Base-by-base conservation (phyloP, 2,888 invertebrate species). In the Epistrophe grossulariae region DNA sequence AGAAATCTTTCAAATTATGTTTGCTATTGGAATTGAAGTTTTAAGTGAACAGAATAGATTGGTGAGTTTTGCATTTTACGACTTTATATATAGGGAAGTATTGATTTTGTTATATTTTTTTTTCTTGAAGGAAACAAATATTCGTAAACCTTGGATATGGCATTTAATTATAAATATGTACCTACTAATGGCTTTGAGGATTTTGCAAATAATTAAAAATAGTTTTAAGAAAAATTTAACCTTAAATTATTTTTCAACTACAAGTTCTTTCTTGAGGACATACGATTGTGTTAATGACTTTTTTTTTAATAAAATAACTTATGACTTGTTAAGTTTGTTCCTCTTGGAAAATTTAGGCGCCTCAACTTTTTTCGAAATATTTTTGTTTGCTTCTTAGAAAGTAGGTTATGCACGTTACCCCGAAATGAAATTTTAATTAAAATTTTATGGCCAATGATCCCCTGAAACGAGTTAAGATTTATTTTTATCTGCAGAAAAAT, bases 1-100 rank as follows among this genome's bases (percentile, higher is more conserved):
- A 72, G 62, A 52, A 71, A 62, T 17, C 55, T 70, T 70, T 70
- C 70, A 55, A 70, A 70, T 70, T 55, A 70, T 73, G 48, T 74
- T 62, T 45, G 40, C 55, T 50, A 78, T 85, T 28, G 71, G 40
- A 70, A 55, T 66, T 35, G 60, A 35, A 35, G 19, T 5, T n/a
- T n/a, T 38, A 60, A 60, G 4, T 24, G 40, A 79, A 72, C 31
- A 35, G 43, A 31, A 55, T 40, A 55, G n/a, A 28, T 4, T 9
- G 31, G 55, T 31, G 15, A 31, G 13, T 55, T 35, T 71, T 17
- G 19, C 70, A 52, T 52, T 52, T 70, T 28, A 24, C 24, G 24
- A 55, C 55, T 70, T 55, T n/a, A n/a, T n/a, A n/a, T n/a, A n/a
- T n/a, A 28, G 70, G 40, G 40, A 10, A 40, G 4, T 19, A 50